Base-by-base conservation (phyloP, 2,797 vertebrate genomes). In the Eupleurogrammus muticus region DNA sequence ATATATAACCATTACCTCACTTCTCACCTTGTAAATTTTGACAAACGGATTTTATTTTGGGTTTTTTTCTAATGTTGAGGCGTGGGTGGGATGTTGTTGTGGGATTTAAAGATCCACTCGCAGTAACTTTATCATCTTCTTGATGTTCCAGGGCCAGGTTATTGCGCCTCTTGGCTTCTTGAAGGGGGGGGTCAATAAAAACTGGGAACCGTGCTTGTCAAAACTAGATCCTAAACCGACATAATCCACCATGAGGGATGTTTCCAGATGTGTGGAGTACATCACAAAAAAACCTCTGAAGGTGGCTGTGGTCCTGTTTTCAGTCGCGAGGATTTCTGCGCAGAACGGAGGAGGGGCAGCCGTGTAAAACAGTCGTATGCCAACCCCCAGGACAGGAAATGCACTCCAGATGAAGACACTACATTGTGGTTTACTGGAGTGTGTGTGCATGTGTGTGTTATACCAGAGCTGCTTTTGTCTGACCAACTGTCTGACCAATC, bases 341-440 rank as follows among this genome's bases (percentile, higher is more conserved):
- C 51, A 59, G 23, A 20, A 44, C 52, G 48, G 46, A 20, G 57
- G 66, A 59, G 52, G 79, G 79, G 17, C 46, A 32, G 61, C 38
- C 54, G 72, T 85, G 77, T 87, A 76, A 79, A 81, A 77, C 51
- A 20, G 69, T 73, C 64, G 76, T 60, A 64, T 52, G 73, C 78
- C 72, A 87, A 59, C 58, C 65, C n/a, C 1, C 62, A 72, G 55
- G 72, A 83, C 76, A 91, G 84, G 85, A 92, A 91, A 89, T 89
- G 73, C 72, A 62, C 69, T 89, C 89, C 87, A 89, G 85, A 87
- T 91, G 89, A 91, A 85, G 74, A 86, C 67, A 62, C 48, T 67
- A 77, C 60, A 59, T 53, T 40, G 70, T 73, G 65, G 66, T 80
- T 80, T 78, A 70, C 81, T 90, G 0, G 53, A 52, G 61, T 70